phyloP scores from a whole-genome alignment of 2,888 invertebrate species.

The Sepiola atlantica region DNA sequence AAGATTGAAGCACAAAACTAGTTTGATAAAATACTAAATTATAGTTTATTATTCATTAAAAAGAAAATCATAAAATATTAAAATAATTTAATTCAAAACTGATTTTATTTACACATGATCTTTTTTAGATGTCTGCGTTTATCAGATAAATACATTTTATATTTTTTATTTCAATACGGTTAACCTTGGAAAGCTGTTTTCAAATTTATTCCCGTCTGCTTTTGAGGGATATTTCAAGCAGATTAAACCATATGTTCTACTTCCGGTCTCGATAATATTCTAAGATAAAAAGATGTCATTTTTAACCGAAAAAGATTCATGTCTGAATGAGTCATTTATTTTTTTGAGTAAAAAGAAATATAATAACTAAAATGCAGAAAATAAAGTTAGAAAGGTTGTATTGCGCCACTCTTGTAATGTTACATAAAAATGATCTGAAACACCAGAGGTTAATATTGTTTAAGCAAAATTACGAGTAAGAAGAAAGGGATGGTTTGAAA shows the following conservation, averaged over 20 bases:
- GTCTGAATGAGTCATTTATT: neutral
- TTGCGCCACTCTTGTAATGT: neutral
- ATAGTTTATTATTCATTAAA: neutral
- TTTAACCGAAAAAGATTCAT: neutral
- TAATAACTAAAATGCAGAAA: neutral
- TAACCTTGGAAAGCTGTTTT: neutral
- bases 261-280: neutral
- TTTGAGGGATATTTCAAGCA: neutral
- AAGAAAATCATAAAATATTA: neutral
- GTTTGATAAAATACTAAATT: neutral
- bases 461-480: too few relatives aligned
- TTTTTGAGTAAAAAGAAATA: neutral
- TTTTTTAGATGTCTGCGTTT: neutral
- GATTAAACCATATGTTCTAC: neutral
- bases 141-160: neutral
- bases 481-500: too few relatives aligned
- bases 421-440: too few relatives aligned
- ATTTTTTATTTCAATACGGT: neutral
- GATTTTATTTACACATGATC: neutral
- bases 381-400: neutral
- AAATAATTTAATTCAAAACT: neutral
- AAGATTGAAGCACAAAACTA: neutral
- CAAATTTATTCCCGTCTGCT: neutral
- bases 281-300: neutral
- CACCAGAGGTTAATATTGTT: too few relatives aligned